Evolutionary conservation across 1,140 invertebrate genomes (phyloP).

Genomic region (Tetragnatha versicolor): DNA sequence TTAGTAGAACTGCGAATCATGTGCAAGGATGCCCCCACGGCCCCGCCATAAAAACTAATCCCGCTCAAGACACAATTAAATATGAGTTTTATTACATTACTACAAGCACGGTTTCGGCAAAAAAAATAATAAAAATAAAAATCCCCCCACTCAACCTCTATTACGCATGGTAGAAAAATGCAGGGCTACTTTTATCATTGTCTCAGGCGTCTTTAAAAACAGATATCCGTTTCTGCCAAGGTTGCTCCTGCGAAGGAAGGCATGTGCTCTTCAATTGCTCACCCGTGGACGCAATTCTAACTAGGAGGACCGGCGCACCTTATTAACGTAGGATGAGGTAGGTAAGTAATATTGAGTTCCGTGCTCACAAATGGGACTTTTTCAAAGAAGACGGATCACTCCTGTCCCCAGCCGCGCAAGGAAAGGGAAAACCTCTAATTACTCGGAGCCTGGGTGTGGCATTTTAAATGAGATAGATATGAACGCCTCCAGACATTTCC

Average conservation of each 20-base stretch:
- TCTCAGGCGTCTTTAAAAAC: too few relatives aligned
- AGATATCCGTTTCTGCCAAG: too few relatives aligned
- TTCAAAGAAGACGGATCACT: constrained; percentile 22
- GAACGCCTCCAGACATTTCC: constrained; percentile 21
- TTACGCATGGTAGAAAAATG: too few relatives aligned
- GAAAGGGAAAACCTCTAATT: constrained; percentile 21
- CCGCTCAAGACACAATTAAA: too few relatives aligned
- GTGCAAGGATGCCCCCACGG: too few relatives aligned
- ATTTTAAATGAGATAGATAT: constrained; percentile 22
- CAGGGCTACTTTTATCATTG: too few relatives aligned
- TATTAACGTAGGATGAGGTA: constrained; percentile 26
- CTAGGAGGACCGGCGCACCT: constrained; percentile 12
- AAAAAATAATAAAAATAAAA: too few relatives aligned
- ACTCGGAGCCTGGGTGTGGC: constrained; percentile 17
- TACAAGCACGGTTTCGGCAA: too few relatives aligned
- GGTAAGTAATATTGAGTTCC: constrained; percentile 22
- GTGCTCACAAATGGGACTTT: constrained; percentile 18
- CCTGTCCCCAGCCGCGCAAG: constrained; percentile 16
- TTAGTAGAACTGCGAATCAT: too few relatives aligned
- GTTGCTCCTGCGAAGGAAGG: not conserved
- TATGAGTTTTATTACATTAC: too few relatives aligned
- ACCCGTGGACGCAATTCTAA: constrained; percentile 20
- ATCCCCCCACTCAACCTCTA: too few relatives aligned
- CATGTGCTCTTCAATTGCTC: not conserved
- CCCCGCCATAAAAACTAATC: too few relatives aligned